Evolutionary conservation across 2,113 vertebrate species (phyloP).

Genomic region (Tetrao urogallus): DNA sequence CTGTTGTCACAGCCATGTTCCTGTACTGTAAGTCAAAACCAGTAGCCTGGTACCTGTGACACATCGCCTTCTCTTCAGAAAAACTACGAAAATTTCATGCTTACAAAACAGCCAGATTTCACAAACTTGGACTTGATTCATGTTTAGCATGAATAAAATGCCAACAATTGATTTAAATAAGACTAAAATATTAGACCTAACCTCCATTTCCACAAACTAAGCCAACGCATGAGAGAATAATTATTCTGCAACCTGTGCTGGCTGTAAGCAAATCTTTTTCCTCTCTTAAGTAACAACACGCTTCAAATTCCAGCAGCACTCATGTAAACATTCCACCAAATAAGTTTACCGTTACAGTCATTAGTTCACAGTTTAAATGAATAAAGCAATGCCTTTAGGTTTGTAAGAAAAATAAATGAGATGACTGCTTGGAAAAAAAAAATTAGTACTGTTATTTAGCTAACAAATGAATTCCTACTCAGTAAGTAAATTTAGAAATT

Average conservation of each 20-base stretch:
- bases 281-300: background rate
- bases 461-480: background rate
- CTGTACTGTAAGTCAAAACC: background rate
- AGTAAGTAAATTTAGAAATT: background rate
- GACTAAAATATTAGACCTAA: background rate
- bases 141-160: background rate
- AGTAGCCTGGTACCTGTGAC: background rate
- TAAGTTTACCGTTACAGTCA: background rate
- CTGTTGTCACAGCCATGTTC: accelerated
- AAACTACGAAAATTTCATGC: background rate
- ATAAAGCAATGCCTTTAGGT: background rate
- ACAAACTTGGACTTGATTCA: background rate
- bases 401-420: background rate
- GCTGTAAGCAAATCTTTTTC: background rate
- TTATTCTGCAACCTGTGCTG: background rate
- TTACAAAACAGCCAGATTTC: background rate
- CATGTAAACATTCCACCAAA: background rate
- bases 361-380: background rate
- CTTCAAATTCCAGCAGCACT: background rate
- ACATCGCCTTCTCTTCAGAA: background rate
- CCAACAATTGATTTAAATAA: background rate
- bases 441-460: background rate
- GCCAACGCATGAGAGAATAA: accelerated
- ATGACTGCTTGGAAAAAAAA: background rate
- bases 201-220: background rate